Evolutionary conservation across 2,888 invertebrate genomes (phyloP).

Genomic region (Synergus gifuensis): DNA sequence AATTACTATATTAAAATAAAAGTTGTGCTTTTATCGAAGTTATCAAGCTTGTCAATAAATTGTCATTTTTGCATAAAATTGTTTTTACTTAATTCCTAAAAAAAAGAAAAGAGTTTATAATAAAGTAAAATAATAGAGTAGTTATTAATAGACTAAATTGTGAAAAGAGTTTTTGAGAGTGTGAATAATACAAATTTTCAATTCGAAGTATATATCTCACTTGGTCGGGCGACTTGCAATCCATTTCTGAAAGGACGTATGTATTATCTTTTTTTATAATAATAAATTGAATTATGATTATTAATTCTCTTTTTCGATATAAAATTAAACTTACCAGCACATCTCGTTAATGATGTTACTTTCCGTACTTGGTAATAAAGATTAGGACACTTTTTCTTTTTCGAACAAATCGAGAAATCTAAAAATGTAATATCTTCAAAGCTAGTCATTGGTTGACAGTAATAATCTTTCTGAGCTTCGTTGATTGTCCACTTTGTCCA

Average conservation of each 20-base stretch:
- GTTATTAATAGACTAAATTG: constrained; percentile 33
- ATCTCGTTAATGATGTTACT: constrained; percentile 78
- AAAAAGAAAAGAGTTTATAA: not conserved
- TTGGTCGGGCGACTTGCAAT: constrained; percentile 84
- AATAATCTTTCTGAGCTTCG: constrained; percentile 43
- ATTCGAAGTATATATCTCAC: constrained; percentile 76
- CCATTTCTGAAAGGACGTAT: constrained; percentile 80
- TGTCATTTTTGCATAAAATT: constrained; percentile 23
- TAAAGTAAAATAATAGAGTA: constrained; percentile 4
- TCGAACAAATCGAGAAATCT: constrained; percentile 57
- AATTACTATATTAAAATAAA: constrained; percentile 44
- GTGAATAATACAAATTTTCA: constrained; percentile 45
- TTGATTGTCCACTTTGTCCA: constrained; percentile 59
- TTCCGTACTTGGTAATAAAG: constrained; percentile 64
- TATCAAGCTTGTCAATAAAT: constrained; percentile 20
- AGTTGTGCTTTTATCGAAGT: not conserved
- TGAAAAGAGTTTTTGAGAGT: constrained; percentile 21
- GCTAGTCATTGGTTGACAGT: constrained; percentile 51
- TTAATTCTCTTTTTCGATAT: not conserved
- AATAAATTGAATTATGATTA: not conserved
- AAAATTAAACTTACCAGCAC: constrained; percentile 79
- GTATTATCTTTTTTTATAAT: not conserved
- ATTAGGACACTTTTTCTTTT: constrained; percentile 56
- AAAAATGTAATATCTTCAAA: constrained; percentile 57
- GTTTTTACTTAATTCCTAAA: not conserved